Evolutionary conservation across 2,797 vertebrate genomes (phyloP).

Genomic region (Melanitta fusca): DNA sequence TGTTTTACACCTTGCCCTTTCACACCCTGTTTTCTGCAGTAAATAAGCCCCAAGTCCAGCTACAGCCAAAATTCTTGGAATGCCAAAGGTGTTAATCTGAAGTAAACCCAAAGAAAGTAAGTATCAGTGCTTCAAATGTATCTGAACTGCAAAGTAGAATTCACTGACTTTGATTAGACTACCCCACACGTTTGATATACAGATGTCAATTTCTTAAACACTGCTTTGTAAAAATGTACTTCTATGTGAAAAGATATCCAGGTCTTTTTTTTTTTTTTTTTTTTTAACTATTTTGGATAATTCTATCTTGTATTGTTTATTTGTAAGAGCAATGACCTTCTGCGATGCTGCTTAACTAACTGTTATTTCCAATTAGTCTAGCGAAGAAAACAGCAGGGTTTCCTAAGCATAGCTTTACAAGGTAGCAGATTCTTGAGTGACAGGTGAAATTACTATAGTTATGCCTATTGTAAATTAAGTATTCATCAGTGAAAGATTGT

Average conservation of each 20-base stretch:
- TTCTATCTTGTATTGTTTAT: neutral
- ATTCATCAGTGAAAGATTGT: constrained; percentile 22
- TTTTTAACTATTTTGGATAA: neutral
- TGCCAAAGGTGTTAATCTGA: neutral
- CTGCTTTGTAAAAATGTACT: neutral
- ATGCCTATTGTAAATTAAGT: constrained; percentile 26
- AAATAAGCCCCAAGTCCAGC: neutral
- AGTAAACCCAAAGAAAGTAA: neutral
- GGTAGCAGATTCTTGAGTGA: constrained; percentile 3
- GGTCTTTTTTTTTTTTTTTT: neutral
- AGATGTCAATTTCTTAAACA: neutral
- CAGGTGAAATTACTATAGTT: constrained; percentile 41
- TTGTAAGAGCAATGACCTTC: constrained; percentile 1
- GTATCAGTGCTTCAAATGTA: neutral
- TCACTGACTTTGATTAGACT: neutral
- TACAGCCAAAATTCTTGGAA: neutral
- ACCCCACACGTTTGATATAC: neutral
- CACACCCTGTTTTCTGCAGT: neutral
- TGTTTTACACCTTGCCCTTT: neutral
- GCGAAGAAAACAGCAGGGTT: constrained; percentile 5
- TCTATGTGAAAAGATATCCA: neutral
- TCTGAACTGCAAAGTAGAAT: neutral
- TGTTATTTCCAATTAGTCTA: constrained; percentile 31
- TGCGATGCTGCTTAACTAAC: neutral
- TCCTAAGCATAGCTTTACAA: neutral